These are phyloP conservation scores for Platysternon megacephalum DNA, from an alignment of 2,113 vertebrate species.

Conservation along the genomic window DNA sequence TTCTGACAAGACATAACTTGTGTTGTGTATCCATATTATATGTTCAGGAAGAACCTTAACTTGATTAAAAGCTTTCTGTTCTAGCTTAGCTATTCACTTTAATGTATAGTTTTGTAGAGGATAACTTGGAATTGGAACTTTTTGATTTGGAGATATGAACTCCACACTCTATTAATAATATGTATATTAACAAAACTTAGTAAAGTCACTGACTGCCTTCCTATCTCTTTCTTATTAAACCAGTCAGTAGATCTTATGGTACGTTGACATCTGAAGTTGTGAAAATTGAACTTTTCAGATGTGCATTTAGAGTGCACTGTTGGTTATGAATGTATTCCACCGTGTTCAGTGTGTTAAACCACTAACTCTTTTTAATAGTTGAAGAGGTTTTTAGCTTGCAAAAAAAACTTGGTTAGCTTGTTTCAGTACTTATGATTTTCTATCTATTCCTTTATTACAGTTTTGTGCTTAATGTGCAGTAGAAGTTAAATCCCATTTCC, in stretches of 20 bases:
- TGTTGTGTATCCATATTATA: constrained; percentile 26
- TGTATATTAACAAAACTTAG: background rate
- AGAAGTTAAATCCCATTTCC: constrained; percentile 41
- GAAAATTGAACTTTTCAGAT: constrained; percentile 2
- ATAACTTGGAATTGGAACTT: background rate
- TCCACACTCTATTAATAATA: background rate
- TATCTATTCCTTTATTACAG: constrained; percentile 6
- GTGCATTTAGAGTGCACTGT: background rate
- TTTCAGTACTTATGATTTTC: constrained; percentile 36
- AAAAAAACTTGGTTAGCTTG: background rate
- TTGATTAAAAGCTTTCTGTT: constrained; percentile 28
- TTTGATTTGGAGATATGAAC: background rate
- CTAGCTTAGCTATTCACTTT: constrained; percentile 34
- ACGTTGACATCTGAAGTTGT: background rate
- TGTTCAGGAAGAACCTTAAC: constrained; percentile 2
- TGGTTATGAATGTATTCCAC: constrained; percentile 24
- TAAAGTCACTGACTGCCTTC: background rate
- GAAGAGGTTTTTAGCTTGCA: constrained; percentile 22
- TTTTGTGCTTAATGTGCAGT: constrained; percentile 58
- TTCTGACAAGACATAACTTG: constrained; percentile 19
- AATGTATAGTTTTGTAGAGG: constrained; percentile 51
- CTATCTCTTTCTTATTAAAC: background rate
- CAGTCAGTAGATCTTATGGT: background rate
- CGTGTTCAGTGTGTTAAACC: background rate
- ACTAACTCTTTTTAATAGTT: constrained; percentile 23